Conservation (phyloP, 1,140 invertebrate genomes). For the Metaphire vulgaris region DNA sequence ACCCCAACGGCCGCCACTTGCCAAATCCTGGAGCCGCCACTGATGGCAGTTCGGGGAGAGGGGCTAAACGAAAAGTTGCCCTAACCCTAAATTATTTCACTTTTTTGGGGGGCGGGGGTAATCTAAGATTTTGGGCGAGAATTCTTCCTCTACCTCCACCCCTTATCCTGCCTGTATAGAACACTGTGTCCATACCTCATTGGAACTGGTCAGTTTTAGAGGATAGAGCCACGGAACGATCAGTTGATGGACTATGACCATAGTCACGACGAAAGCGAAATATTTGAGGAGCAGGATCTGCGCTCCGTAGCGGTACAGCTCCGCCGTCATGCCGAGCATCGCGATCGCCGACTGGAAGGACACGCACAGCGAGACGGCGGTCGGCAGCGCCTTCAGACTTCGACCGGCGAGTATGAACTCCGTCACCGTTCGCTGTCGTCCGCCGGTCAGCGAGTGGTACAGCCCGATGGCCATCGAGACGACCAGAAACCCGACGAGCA, state of each 20-base stretch:
- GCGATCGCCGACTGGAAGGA: neutral
- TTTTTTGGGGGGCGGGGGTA: no score
- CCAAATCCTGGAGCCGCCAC: no score
- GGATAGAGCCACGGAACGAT: slow-evolving; percentile 31
- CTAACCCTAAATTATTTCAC: no score
- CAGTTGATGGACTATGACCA: neutral
- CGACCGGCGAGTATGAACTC: neutral
- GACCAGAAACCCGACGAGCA: slow-evolving; percentile 1
- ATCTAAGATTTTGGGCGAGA: no score
- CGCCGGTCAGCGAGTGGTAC: slow-evolving; percentile 11
- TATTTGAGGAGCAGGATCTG: neutral
- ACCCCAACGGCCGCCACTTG: no score
- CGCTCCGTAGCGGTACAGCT: slow-evolving; percentile 4
- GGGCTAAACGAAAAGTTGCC: no score
- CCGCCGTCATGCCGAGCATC: slow-evolving; percentile 11
- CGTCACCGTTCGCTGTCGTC: neutral
- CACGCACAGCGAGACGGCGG: slow-evolving; percentile 1
- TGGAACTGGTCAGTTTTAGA: slow-evolving; percentile 33
- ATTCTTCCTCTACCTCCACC: no score
- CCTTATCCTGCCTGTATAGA: no score
- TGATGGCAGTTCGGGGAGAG: no score
- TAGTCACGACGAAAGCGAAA: neutral
- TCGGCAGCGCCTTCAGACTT: neutral
- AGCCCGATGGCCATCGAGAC: slow-evolving; percentile 9
- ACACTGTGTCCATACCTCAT: no score